Conservation (phyloP, 2,888 invertebrate species). For the Cetonia aurata region DNA sequence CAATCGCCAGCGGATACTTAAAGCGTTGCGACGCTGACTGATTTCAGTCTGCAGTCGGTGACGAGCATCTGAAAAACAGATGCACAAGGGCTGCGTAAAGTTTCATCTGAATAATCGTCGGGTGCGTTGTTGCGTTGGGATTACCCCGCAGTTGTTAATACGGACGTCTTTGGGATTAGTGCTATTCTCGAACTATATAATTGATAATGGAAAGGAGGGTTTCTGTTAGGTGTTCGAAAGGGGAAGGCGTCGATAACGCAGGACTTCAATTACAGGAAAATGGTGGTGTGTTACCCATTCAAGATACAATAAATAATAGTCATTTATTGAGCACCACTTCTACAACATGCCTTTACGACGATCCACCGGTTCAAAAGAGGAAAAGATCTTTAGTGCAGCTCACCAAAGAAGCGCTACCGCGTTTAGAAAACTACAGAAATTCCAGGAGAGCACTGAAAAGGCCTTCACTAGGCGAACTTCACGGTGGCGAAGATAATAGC, state of each 20-base stretch:
- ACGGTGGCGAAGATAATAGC: slow-evolving; percentile 74
- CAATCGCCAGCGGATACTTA: slow-evolving; percentile 51
- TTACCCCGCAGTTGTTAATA: too few species aligned
- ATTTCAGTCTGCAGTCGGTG: slow-evolving; percentile 49
- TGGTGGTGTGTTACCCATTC: slow-evolving; percentile 45
- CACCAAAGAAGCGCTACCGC: slow-evolving; percentile 83
- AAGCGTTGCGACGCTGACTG: slow-evolving; percentile 46
- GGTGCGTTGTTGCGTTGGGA: too few species aligned
- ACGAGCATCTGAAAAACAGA: slow-evolving; percentile 26
- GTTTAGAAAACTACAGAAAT: slow-evolving; percentile 86
- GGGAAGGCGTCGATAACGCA: slow-evolving; percentile 56
- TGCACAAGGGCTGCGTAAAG: background rate
- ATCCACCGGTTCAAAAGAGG: slow-evolving; percentile 59
- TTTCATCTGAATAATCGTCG: background rate
- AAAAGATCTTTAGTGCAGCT: slow-evolving; percentile 75
- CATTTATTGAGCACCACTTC: slow-evolving; percentile 55
- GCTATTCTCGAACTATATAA: background rate
- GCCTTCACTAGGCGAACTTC: slow-evolving; percentile 87
- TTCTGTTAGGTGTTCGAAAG: slow-evolving; percentile 49
- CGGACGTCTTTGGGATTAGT: too few species aligned
- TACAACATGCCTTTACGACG: slow-evolving; percentile 55
- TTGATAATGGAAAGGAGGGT: slow-evolving; percentile 57
- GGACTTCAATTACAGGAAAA: slow-evolving; percentile 61
- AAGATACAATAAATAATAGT: slow-evolving; percentile 51
- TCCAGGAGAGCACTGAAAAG: slow-evolving; percentile 82